Base-by-base conservation (phyloP, 2,113 vertebrate species). In the Mohoua ochrocephala region DNA sequence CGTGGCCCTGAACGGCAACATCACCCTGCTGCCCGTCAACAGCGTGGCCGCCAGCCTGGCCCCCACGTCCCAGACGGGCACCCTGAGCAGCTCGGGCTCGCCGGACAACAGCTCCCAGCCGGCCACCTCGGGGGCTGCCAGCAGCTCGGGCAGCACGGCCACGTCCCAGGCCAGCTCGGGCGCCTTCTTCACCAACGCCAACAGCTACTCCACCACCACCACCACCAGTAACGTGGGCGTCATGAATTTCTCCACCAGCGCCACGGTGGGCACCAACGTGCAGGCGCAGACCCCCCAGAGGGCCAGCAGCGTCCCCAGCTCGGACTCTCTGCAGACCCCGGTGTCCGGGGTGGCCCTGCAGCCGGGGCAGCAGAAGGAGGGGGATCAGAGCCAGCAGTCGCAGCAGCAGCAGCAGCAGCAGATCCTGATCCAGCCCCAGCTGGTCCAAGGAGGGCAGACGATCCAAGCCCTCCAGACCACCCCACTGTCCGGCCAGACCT, bases 1-100 rank as follows among this genome's bases (percentile, higher is more conserved):
- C 3, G 97, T 99, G 89, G 98, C 99, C 33, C 98, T 99, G 7
- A 99, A 99, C 39, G 99, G 99, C 81, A 99, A 99, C 96, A 99
- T 99, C 96, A 99, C 99, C 8, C 93, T 99, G 93, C 97, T 99
- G 90, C 99, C 99, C 1, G 98, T 99, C 81, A 99, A 98, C 76
- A 98, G 98, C 27, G 98, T 98, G 87, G 98, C 91, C 37, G 97
- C 86, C 94, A 98, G 97, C 16, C 92, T 98, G 97, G 98, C 99
- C 13, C 95, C 98, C 88, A 99, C 98, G 17, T 98, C 99, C 12
- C 99, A 99, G 91, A 98, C 98, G 1, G 95, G 98, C 54, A 98
- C 98, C 3, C 64, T 98, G 70, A 98, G 98, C 97, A 95, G 93
- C 97, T 98, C 98, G 8, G 97, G 97, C 74, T 98, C 98, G 44